A percentile compares a stretch with the other conserved stretches of the same genome.
These are phyloP conservation scores for Sterrhoptilus dennistouni DNA, from an alignment of 2,113 vertebrate genomes.

Conservation along the genomic window DNA sequence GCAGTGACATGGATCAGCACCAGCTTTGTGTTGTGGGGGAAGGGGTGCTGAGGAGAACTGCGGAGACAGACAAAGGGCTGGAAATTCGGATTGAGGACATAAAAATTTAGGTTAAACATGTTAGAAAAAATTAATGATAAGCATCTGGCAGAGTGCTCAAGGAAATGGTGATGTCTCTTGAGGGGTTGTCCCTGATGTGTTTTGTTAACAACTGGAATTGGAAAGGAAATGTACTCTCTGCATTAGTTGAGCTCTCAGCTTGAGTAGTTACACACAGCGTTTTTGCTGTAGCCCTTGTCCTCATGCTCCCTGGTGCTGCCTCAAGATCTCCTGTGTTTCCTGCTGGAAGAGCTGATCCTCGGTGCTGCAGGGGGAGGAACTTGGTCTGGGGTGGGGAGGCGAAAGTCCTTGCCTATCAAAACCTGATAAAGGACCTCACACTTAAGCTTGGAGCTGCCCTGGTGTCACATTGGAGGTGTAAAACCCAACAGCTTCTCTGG, in stretches of 20 bases:
- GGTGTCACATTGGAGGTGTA: background rate
- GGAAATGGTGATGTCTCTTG: background rate
- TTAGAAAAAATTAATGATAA: background rate
- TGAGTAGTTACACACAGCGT: rapidly evolving
- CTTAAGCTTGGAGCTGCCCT: background rate
- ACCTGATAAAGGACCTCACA: background rate
- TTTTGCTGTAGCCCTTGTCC: background rate
- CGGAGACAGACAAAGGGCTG: background rate
- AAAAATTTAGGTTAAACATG: background rate
- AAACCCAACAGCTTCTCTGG: background rate
- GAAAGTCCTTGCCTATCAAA: background rate
- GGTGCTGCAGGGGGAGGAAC: rapidly evolving
- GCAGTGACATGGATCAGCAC: background rate
- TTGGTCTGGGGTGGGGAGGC: background rate
- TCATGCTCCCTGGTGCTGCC: background rate
- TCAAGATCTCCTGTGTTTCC: background rate
- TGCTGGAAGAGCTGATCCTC: background rate
- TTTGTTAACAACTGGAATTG: background rate
- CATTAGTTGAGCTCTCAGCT: background rate
- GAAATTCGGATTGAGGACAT: background rate
- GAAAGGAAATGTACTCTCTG: background rate
- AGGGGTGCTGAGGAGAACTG: background rate
- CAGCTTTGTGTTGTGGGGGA: background rate
- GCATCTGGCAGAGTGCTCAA: background rate
- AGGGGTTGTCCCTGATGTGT: background rate